Base-by-base conservation (phyloP, 2,797 vertebrate genomes). In the Enteromius fasciolatus region DNA sequence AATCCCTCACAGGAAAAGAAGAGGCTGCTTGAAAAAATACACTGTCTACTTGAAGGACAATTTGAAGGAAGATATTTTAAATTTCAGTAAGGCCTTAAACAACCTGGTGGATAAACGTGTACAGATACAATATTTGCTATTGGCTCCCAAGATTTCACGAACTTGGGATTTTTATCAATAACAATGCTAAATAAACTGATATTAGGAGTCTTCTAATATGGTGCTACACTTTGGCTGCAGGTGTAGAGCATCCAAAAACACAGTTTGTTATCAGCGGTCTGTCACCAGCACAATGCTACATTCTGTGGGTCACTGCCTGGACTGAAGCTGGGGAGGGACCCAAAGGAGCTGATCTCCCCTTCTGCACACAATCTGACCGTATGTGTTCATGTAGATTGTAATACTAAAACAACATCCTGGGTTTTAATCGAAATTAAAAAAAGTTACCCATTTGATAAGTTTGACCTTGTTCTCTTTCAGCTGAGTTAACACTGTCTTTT, bases 21-120 rank as follows among this genome's bases (percentile, higher is more conserved):
- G 88, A 84, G 97, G 97, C 54, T 99, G 98, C 85, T 88, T 97
- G 90, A 87, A 85, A 0, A 78, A 12, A 0, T 97, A 97, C 77
- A 95, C 50, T 4, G 83, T 98, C 64, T 96, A 97, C 85, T 80
- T 86, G 33, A 36, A 57, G 73, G 82, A 84, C 28, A 50, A 63
- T 6, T 64, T n/a, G 33, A 80, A 39, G 6, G 36, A 3, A 48
- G 48, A 69, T 28, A 80, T 52, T 23, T 10, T 39, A 8, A 74
- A 8, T 20, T 85, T 81, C 87, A 81, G 87, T 88, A 88, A 87
- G 87, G 18, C 57, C 54, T 64, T 31, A 57, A 76, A 20, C 46
- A 72, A 50, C 44, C 4, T 54, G 20, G 15, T 36, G 50, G 72
- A 52, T 33, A 50, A 4, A 52, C 33, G 70, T 25, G 10, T 67